phyloP scores from a whole-genome alignment of 1,140 invertebrate species.

The Diachasmimorpha longicaudata region DNA sequence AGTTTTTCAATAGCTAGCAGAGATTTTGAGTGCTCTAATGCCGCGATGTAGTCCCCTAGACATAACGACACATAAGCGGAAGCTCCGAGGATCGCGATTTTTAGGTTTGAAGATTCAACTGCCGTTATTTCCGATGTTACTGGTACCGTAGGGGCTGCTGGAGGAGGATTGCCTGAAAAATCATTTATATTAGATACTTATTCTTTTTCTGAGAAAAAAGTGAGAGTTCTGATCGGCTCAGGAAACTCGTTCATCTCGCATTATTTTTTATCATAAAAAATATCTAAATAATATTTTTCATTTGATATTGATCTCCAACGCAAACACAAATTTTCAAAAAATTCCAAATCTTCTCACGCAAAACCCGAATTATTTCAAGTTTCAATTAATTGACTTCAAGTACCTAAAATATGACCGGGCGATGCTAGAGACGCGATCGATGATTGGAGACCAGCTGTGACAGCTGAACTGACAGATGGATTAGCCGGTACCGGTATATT shows the following conservation, averaged over 20 bases:
- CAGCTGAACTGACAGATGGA: neutral
- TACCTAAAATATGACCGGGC: conserved; percentile 40
- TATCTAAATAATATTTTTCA: too few species aligned
- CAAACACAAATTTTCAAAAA: too few species aligned
- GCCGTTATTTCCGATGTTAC: conserved; percentile 40
- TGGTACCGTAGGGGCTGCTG: conserved; percentile 34
- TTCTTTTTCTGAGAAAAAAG: too few species aligned
- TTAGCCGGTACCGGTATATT: conserved; percentile 36
- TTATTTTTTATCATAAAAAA: too few species aligned
- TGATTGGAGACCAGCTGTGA: neutral
- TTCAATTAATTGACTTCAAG: too few species aligned
- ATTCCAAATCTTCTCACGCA: too few species aligned
- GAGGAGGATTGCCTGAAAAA: conserved; percentile 41
- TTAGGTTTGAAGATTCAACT: conserved; percentile 58
- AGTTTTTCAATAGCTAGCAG: conserved; percentile 71
- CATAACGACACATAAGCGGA: conserved; percentile 85
- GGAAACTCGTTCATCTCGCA: too few species aligned
- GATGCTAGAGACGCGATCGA: neutral
- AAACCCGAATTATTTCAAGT: too few species aligned
- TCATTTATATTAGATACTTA: too few species aligned
- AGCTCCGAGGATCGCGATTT: conserved; percentile 77
- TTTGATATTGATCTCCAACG: too few species aligned
- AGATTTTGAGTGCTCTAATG: conserved; percentile 77
- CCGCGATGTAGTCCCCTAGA: conserved; percentile 83
- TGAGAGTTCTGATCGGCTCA: too few species aligned